Conservation (phyloP, 2,888 invertebrate genomes). For the Ectropis crepuscularia region DNA sequence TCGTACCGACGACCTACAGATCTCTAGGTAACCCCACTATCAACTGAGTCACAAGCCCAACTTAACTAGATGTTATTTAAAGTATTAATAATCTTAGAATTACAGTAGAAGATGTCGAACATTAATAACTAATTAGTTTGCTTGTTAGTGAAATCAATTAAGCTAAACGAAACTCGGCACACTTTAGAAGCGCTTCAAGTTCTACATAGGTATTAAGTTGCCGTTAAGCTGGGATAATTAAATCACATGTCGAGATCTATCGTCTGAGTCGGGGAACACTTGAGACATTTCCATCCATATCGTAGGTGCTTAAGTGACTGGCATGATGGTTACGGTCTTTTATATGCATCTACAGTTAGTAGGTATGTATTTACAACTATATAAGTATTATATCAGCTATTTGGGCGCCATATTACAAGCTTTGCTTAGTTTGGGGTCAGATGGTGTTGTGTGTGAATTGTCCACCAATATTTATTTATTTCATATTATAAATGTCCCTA, state of each 20-base stretch:
- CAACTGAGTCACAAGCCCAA: not conserved
- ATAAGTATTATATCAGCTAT: no score
- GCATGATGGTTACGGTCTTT: not conserved
- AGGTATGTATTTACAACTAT: no score
- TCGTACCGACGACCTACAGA: no score
- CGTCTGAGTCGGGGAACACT: slow-evolving; percentile 25
- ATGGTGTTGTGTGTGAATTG: no score
- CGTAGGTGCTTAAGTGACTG: slow-evolving; percentile 17
- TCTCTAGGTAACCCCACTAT: no score
- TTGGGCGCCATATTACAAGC: no score
- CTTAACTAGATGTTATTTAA: not conserved
- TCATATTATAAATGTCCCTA: no score
- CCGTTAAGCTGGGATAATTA: slow-evolving; percentile 24
- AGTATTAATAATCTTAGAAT: not conserved
- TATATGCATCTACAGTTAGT: no score
- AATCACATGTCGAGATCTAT: slow-evolving; percentile 25
- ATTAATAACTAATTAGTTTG: not conserved
- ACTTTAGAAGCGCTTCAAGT: slow-evolving; percentile 14
- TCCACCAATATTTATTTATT: no score
- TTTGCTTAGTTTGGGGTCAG: no score
- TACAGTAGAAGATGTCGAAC: not conserved
- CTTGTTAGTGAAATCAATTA: slow-evolving; percentile 18
- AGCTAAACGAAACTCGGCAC: slow-evolving; percentile 9
- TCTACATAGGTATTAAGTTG: slow-evolving; percentile 13
- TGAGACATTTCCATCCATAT: slow-evolving; percentile 14